A percentile compares a stretch with the other conserved stretches of the same genome.
These are phyloP conservation scores for Eilema depressum DNA, from an alignment of 2,888 invertebrate genomes.

Conservation along the genomic window DNA sequence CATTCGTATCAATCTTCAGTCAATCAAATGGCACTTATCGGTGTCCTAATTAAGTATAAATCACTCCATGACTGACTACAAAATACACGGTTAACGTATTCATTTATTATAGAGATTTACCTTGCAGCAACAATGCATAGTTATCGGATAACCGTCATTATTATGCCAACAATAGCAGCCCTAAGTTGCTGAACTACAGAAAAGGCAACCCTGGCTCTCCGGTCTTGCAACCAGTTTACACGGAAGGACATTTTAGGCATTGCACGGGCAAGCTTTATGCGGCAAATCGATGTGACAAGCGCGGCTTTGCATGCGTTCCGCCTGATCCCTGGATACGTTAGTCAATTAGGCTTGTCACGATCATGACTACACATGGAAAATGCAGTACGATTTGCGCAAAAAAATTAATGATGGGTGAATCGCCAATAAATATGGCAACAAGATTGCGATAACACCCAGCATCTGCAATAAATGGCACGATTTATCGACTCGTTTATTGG, in stretches of 20 bases:
- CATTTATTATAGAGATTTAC: conserved; percentile 26
- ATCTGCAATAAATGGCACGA: conserved; percentile 41
- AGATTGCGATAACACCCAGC: conserved; percentile 46
- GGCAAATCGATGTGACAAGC: conserved; percentile 73
- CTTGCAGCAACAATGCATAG: conserved; percentile 32
- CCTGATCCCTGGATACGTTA: conserved; percentile 57
- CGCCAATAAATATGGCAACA: conserved; percentile 46
- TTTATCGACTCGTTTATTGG: conserved; percentile 40
- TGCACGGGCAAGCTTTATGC: conserved; percentile 65
- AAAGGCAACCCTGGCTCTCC: conserved; percentile 60
- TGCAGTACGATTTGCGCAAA: conserved; percentile 46
- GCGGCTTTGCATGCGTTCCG: conserved; percentile 68
- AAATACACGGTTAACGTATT: conserved; percentile 1
- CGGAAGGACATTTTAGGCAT: conserved; percentile 81
- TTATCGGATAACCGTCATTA: conserved; percentile 40
- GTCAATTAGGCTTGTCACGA: conserved; percentile 69
- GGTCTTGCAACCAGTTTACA: conserved; percentile 72
- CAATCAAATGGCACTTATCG: conserved; percentile 33
- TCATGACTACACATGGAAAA: conserved; percentile 56
- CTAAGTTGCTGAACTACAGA: conserved; percentile 36
- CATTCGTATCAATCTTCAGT: conserved; percentile 30
- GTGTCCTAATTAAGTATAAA: conserved; percentile 20
- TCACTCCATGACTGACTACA: background rate
- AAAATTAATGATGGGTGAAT: conserved; percentile 51
- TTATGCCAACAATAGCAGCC: conserved; percentile 33